Conservation (phyloP, 2,113 vertebrate species). For the Apaloderma vittatum region DNA sequence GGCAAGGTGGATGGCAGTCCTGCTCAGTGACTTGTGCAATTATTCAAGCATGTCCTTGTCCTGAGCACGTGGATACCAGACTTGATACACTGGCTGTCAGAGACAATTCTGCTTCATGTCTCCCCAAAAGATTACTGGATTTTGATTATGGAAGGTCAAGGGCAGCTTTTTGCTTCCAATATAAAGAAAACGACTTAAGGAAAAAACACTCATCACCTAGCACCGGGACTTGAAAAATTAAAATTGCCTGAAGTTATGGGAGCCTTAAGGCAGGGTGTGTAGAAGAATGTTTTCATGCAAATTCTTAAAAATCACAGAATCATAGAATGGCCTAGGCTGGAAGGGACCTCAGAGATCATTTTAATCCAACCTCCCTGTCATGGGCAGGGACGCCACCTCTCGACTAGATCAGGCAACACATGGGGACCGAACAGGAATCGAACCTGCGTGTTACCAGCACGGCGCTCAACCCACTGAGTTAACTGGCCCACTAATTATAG, state of each 20-base stretch:
- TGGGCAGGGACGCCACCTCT: no score
- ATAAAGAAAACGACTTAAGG: not conserved
- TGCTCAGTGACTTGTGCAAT: not conserved
- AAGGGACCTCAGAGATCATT: no score
- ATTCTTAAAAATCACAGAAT: not conserved
- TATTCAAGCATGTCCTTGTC: not conserved
- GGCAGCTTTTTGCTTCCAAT: not conserved
- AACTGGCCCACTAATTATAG: no score
- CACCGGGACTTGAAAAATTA: constrained; percentile 6
- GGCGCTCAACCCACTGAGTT: no score
- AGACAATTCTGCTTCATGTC: constrained; percentile 4
- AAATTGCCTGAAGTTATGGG: not conserved
- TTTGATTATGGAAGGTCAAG: constrained; percentile 61
- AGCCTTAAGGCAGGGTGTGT: not conserved
- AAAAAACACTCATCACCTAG: constrained; percentile 18
- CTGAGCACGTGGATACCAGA: not conserved
- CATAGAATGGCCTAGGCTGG: no score
- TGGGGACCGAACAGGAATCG: no score
- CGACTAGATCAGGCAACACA: no score
- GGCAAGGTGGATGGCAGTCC: not conserved
- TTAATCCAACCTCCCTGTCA: no score
- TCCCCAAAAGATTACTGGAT: constrained; percentile 50
- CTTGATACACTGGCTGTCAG: constrained; percentile 41
- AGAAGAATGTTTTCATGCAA: not conserved
- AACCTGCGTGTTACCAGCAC: no score